phyloP scores from a whole-genome alignment of 2,888 invertebrate genomes.

The Melanargia galathea region DNA sequence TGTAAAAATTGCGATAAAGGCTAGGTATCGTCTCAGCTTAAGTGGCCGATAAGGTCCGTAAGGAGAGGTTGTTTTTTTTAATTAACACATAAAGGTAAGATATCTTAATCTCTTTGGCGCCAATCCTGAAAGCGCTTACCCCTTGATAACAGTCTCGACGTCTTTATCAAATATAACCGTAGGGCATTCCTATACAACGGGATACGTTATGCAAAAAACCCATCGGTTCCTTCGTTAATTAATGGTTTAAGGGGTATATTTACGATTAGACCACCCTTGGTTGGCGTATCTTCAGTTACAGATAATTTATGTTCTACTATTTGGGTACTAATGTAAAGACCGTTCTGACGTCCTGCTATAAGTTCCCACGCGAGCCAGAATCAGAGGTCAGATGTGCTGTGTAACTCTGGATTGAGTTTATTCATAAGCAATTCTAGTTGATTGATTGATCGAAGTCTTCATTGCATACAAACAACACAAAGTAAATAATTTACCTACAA shows the following conservation, averaged over 20 bases:
- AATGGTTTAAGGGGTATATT: slow-evolving; percentile 56
- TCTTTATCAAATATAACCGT: slow-evolving; percentile 68
- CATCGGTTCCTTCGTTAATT: slow-evolving; percentile 55
- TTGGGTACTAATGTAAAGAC: neutral
- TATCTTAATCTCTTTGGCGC: slow-evolving; percentile 80
- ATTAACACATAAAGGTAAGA: slow-evolving; percentile 77
- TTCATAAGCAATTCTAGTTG: no score
- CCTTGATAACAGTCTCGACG: slow-evolving; percentile 72
- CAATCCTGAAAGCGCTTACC: slow-evolving; percentile 73
- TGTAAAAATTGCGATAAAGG: slow-evolving; percentile 74
- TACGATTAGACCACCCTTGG: slow-evolving; percentile 63
- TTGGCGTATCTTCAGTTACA: slow-evolving; percentile 13
- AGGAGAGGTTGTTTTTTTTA: slow-evolving; percentile 72
- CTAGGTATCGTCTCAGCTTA: slow-evolving; percentile 65
- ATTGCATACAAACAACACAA: no score
- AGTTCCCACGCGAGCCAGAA: no score
- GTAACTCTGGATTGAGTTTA: neutral
- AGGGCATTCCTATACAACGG: slow-evolving; percentile 61
- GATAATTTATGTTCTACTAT: slow-evolving; percentile 16
- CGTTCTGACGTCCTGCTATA: no score
- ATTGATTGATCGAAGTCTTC: no score
- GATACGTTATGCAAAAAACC: slow-evolving; percentile 72
- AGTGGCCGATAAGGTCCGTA: slow-evolving; percentile 72
- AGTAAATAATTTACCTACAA: no score
- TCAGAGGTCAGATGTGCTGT: no score